These are phyloP conservation scores for Camptogramma bilineatum DNA, from an alignment of 2,888 invertebrate species.

Conservation along the genomic window DNA sequence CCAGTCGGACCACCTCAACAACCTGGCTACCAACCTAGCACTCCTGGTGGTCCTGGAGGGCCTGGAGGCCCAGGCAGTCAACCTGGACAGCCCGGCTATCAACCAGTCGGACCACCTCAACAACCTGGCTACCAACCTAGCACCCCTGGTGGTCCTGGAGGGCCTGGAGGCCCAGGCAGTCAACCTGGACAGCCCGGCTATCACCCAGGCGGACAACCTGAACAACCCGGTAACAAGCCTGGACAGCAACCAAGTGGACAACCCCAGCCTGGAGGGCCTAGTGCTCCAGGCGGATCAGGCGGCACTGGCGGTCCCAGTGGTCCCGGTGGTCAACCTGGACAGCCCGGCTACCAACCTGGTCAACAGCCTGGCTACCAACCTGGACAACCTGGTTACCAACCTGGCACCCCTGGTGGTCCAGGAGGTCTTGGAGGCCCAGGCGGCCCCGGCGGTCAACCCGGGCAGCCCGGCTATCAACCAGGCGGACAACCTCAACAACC, in stretches of 20 bases:
- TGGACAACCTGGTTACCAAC: slow-evolving; percentile 47
- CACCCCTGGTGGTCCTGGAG: too few relatives aligned
- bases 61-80: slow-evolving; percentile 24
- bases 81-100: slow-evolving; percentile 3
- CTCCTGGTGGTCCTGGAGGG: slow-evolving; percentile 24
- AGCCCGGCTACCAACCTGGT: slow-evolving; percentile 12
- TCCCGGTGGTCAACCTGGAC: slow-evolving; percentile 14
- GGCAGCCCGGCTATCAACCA: slow-evolving; percentile 36
- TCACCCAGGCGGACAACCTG: too few relatives aligned
- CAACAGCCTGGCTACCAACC: slow-evolving; percentile 32
- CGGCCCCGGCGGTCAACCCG: slow-evolving; percentile 45
- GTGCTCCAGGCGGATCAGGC: slow-evolving; percentile 1
- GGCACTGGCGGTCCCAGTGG: slow-evolving; percentile 28
- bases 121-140: slow-evolving; percentile 25
- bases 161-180: slow-evolving; percentile 30
- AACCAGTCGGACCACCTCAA: slow-evolving; percentile 16
- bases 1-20: too few relatives aligned
- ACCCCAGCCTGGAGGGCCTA: slow-evolving; percentile 24
- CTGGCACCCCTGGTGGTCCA: slow-evolving; percentile 43
- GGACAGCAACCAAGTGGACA: too few relatives aligned
- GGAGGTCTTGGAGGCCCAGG: slow-evolving; percentile 48
- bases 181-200: too few relatives aligned
- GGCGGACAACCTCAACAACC: slow-evolving; percentile 20
- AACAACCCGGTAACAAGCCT: too few relatives aligned
- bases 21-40: background rate